Base-by-base conservation (phyloP, 2,113 vertebrate species). In the Phodopus roborovskii region DNA sequence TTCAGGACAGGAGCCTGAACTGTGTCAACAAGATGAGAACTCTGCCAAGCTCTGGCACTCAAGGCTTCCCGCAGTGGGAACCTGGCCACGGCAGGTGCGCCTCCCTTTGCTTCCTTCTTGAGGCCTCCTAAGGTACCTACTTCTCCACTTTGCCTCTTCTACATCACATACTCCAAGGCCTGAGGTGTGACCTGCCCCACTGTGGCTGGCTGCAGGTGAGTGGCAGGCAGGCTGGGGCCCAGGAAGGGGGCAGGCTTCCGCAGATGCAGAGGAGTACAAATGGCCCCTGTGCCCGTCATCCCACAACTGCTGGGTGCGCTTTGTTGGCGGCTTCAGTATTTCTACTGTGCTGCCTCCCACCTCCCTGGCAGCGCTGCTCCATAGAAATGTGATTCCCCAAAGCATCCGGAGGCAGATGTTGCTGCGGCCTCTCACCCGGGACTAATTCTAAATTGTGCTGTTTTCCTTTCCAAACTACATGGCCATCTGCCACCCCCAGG, bases 321-420 rank as follows among this genome's bases (percentile, higher is more conserved):
- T 87, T 84, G 94, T 70, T n/a, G 97, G 97, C 93, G 93, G 26
- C 73, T 26, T 70, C 98, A 97, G 97, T 11, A 5, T 86, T 77
- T 81, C 89, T 99, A 99, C 99, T 98, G 98, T 98, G 98, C 97
- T 28, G 82, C 75, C 94, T 45, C 30, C 75, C 1, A 4, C 68
- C 92, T 22, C 62, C 36, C 62, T 48, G 62, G 30, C 2, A 1
- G 42, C 66, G 12, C 90, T 84, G n/a, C 98, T 98, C 98, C 95
- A 96, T 96, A 98, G 98, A 98, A 98, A 99, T 99, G 99, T 84
- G 48, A 97, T 96, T 98, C 98, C 98, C 93, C 98, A 98, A 97
- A 97, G 98, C 98, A 97, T 98, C 97, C 92, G 2, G 62, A 98
- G 99, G 98, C 99, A 99, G 99, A 99, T 99, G 99, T 98, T 99